Conservation (phyloP, 2,888 invertebrate genomes). For the Odontomyia ornata region DNA sequence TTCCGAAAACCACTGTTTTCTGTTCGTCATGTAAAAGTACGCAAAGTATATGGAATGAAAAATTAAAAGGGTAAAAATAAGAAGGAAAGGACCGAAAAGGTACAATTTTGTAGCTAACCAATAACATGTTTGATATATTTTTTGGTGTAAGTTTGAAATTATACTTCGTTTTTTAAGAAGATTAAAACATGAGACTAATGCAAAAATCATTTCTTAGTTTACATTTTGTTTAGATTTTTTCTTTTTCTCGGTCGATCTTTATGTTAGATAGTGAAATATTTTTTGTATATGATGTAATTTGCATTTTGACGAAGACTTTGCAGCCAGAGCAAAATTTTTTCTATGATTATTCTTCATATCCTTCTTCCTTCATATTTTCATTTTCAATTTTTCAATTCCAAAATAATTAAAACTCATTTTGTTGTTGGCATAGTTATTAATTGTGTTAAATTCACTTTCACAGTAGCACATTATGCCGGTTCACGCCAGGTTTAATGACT, state of each 20-base stretch:
- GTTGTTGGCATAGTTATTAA: neutral
- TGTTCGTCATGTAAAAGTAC: slow-evolving; percentile 49
- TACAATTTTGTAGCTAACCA: slow-evolving; percentile 35
- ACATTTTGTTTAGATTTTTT: slow-evolving; percentile 64
- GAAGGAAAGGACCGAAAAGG: slow-evolving; percentile 50
- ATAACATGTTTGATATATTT: neutral
- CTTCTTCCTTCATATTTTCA: slow-evolving; percentile 51
- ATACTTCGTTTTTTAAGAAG: neutral
- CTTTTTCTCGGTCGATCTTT: slow-evolving; percentile 60
- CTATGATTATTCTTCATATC: slow-evolving; percentile 22
- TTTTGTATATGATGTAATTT: neutral
- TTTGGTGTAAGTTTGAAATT: neutral
- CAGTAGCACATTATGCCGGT: no score
- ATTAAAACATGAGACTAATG: neutral
- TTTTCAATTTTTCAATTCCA: slow-evolving; percentile 45
- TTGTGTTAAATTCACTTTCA: no score
- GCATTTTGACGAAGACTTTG: neutral
- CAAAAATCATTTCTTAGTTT: slow-evolving; percentile 24
- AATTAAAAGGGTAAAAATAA: slow-evolving; percentile 49
- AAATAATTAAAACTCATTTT: slow-evolving; percentile 1
- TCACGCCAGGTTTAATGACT: neutral
- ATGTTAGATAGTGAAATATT: neutral
- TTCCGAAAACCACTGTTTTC: slow-evolving; percentile 57
- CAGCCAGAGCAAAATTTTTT: neutral
- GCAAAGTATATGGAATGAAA: slow-evolving; percentile 49